phyloP scores from a whole-genome alignment of 2,888 invertebrate species.

The Eilema depressum region DNA sequence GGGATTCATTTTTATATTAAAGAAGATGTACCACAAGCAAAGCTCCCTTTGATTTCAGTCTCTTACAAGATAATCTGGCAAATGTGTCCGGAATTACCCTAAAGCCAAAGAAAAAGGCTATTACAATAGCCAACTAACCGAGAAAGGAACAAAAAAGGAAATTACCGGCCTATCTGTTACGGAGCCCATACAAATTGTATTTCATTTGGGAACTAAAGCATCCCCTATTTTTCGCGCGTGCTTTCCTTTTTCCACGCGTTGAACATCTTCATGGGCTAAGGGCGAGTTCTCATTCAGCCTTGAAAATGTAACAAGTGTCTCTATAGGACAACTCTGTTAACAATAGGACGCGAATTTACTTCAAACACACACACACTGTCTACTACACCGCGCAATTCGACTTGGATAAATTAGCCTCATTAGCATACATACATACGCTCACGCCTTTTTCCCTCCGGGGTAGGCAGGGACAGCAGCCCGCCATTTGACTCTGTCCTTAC shows the following conservation, averaged over 20 bases:
- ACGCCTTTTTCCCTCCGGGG: too few relatives aligned
- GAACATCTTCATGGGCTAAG: slow-evolving; percentile 8
- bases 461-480: too few relatives aligned
- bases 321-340: not conserved
- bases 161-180: slow-evolving; percentile 16
- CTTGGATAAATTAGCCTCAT: too few relatives aligned
- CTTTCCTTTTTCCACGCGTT: slow-evolving; percentile 16
- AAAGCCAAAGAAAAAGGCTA: slow-evolving; percentile 17
- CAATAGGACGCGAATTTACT: not conserved
- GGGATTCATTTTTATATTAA: too few relatives aligned
- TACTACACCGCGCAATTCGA: too few relatives aligned
- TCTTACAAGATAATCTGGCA: not conserved
- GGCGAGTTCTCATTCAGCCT: not conserved
- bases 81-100: not conserved
- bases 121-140: slow-evolving; percentile 19
- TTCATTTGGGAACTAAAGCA: slow-evolving; percentile 30
- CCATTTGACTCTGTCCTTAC: too few relatives aligned
- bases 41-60: not conserved
- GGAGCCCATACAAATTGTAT: slow-evolving; percentile 43
- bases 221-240: slow-evolving; percentile 15
- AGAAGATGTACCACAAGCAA: not conserved
- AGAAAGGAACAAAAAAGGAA: slow-evolving; percentile 22
- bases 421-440: too few relatives aligned
- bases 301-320: not conserved
- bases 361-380: too few relatives aligned